Conservation (phyloP, 2,113 vertebrate genomes). For the Salvator merianae region DNA sequence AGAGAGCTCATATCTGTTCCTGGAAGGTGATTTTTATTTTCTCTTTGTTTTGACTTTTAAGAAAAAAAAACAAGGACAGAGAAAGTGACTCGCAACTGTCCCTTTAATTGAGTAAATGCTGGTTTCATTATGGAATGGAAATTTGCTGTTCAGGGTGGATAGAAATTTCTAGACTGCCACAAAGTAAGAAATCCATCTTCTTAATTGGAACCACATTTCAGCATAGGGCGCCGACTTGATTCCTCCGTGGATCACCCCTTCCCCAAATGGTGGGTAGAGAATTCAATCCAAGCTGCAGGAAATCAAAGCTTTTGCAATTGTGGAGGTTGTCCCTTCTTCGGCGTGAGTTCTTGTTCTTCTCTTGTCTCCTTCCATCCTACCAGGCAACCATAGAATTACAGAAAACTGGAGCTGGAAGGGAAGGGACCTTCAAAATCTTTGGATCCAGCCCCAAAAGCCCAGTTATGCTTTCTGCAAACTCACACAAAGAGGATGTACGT, state of each 20-base stretch:
- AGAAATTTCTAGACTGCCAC: background rate
- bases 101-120: fast-evolving
- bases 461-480: too few relatives aligned
- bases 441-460: too few relatives aligned
- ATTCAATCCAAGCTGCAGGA: too few relatives aligned
- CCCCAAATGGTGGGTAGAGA: background rate
- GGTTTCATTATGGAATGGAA: fast-evolving
- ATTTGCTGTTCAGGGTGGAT: background rate
- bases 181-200: background rate
- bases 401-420: background rate
- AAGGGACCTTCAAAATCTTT: too few relatives aligned
- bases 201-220: background rate
- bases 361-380: background rate
- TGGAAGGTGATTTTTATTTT: background rate
- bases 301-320: too few relatives aligned
- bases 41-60: fast-evolving
- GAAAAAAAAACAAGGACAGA: background rate
- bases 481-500: too few relatives aligned
- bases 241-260: background rate
- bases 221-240: background rate
- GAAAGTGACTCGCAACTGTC: fast-evolving
- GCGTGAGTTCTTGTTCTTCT: background rate
- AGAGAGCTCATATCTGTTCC: background rate
- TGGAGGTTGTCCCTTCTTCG: background rate
- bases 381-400: background rate